Evolutionary conservation across 2,797 vertebrate species (phyloP).

Genomic region (Acrossocheilus wenchowensis): DNA sequence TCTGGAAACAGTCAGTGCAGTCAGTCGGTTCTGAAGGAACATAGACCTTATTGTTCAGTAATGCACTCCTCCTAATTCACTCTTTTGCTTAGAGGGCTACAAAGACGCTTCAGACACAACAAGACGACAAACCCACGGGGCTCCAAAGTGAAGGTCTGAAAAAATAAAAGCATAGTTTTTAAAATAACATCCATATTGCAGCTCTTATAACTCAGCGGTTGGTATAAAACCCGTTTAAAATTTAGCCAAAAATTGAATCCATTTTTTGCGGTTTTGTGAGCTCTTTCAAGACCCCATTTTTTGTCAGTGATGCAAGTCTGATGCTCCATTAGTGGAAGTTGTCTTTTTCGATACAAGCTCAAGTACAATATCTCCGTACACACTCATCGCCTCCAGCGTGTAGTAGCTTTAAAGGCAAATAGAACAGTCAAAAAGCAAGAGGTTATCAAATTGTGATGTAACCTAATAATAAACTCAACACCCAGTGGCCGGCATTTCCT

Average conservation of each 20-base stretch:
- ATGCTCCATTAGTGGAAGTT: slow-evolving; percentile 25
- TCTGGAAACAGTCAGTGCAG: slow-evolving; percentile 2
- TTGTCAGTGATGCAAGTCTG: slow-evolving; percentile 20
- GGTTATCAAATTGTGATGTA: slow-evolving; percentile 80
- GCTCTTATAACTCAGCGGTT: not conserved
- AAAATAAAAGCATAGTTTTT: slow-evolving; percentile 25
- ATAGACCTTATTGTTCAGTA: slow-evolving; percentile 14
- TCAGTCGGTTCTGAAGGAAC: not conserved
- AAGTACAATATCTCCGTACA: slow-evolving; percentile 37
- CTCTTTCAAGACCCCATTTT: not conserved
- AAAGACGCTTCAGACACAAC: slow-evolving; percentile 20
- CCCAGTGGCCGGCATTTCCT: slow-evolving; percentile 71
- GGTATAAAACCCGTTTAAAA: not conserved
- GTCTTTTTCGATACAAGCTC: slow-evolving; percentile 35
- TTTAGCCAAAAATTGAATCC: not conserved
- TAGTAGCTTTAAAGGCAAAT: slow-evolving; percentile 74
- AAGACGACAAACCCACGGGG: slow-evolving; percentile 10
- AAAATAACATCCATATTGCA: not conserved
- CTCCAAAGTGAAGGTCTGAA: not conserved
- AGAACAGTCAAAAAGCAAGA: slow-evolving; percentile 79
- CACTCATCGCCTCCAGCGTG: slow-evolving; percentile 64
- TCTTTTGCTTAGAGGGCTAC: slow-evolving; percentile 37
- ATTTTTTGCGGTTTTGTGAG: not conserved
- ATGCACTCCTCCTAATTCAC: slow-evolving; percentile 43
- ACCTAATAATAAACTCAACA: slow-evolving; percentile 79